Conservation (phyloP, 2,113 vertebrate species). For the Percopsis transmontana region DNA sequence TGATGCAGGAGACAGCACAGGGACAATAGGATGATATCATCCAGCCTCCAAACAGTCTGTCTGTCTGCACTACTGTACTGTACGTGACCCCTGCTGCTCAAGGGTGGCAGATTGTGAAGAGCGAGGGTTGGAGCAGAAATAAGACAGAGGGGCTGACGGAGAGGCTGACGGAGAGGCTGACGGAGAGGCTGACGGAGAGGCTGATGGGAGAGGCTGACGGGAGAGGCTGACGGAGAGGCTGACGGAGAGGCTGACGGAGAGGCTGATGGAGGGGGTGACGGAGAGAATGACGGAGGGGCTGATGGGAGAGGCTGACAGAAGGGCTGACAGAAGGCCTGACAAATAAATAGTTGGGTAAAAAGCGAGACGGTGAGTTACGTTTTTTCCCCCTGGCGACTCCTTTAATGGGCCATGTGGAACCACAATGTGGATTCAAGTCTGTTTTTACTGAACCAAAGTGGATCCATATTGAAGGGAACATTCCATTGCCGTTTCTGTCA, state of each 20-base stretch:
- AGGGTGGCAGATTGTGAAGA: conserved; percentile 52
- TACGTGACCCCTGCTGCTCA: conserved; percentile 47
- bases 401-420: too few relatives aligned
- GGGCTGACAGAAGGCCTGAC: not conserved
- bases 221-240: not conserved
- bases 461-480: too few relatives aligned
- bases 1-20: conserved; percentile 69
- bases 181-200: conserved; percentile 3
- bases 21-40: conserved; percentile 69
- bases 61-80: conserved; percentile 50
- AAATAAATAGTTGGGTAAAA: not conserved
- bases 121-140: conserved; percentile 14
- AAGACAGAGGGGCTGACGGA: not conserved
- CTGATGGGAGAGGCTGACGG: not conserved
- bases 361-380: not conserved
- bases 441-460: too few relatives aligned
- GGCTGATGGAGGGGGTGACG: not conserved
- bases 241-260: not conserved
- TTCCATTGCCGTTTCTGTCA: conserved; percentile 6
- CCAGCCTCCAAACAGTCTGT: conserved; percentile 8
- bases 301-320: not conserved
- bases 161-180: conserved; percentile 4
- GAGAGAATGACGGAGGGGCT: not conserved
- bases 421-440: too few relatives aligned
- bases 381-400: not conserved